Evolutionary conservation across 1,140 invertebrate species (phyloP), one percentile per base, ranked within the genome.

Genomic region (Drosophila ananassae): DNA sequence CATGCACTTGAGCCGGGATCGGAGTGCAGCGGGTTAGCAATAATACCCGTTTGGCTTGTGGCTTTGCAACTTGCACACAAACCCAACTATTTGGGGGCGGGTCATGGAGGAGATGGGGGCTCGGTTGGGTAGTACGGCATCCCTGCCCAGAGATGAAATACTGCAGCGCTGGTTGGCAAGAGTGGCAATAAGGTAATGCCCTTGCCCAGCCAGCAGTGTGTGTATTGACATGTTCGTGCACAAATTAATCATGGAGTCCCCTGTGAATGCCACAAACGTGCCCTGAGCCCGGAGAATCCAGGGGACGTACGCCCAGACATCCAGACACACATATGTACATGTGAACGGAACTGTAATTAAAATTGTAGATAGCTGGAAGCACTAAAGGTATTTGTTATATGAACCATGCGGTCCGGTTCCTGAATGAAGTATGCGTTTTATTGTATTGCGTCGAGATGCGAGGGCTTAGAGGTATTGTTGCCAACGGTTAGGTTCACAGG

Each of bases 11-110:
- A 37, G 37, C 66, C 22, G 13, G 41, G 39, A 24, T 25, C 66
- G 25, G 10, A 25, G 41, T 50, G 44, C 66, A 69, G 34, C 58
- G 44, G 37, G 46, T 30, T 50, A 55, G 57, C 30, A 52, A 64
- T 79, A 82, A 71, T 66, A 69, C 69, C 72, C 48, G 64, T 71
- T 66, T 61, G 69, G 79, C 64, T 73, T 81, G 68, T 82, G 79
- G 79, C 61, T 82, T 62, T 56, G 63, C 63, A 83, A 74, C 67
- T 79, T 69, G 58, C 44, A 69, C 46, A 57, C 25, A 54, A 17
- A 52, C 24, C 34, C 17, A 21, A 10, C 17, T 53, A 53, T 34
- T 34, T 10, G 30, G 30, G 13, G 50, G n/a, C 13, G 10, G 13
- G 8, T 30, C 12, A 12, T 21, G 30, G 39, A 21, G 22, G n/a